Base-by-base conservation (phyloP, 2,797 vertebrate genomes). In the Rhyacichthys aspro region DNA sequence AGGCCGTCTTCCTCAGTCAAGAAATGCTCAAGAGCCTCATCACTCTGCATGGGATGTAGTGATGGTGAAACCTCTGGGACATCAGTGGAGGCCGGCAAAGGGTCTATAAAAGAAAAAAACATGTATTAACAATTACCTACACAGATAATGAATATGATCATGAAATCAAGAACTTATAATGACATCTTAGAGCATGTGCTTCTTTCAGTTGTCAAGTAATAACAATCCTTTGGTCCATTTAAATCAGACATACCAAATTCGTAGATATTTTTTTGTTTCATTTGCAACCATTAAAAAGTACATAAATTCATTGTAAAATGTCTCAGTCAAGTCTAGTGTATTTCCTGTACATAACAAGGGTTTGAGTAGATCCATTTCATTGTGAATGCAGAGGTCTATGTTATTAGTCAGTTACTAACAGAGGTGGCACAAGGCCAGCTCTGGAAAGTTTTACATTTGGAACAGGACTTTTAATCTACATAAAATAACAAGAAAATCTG, bases 31-130 rank as follows among this genome's bases (percentile, higher is more conserved):
- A 72, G 72, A 3, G 90, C 90, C 58, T 93, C 90, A 1, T 94
- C 91, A 5, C 88, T 92, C 84, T 90, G 93, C 71, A 93, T 76
- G 5, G 83, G 64, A 56, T 92, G 87, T 3, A 82, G 48, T 0
- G 90, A 83, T 0, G 87, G 82, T 0, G 76, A 70, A 2, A 53
- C 64, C 17, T 64, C 70, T 50, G 46, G 85, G 10, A 77, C 65
- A 63, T 46, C 5, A 0, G 76, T 82, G 65, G 88, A 84, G 18
- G 12, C 3, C 36, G 23, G 18, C 50, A 23, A 23, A 11, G 37
- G 14, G 50, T 53, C 50, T 53, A 37, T 9, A 7, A 15, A 37
- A 11, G 2, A 38, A 38, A 38, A 9, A 53, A 23, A 53, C 5
- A n/a, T 3, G 6, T 39, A 53, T 53, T 1, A 18, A 38, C 16